phyloP scores from a whole-genome alignment of 2,888 invertebrate species.

The Hartigia nigra region DNA sequence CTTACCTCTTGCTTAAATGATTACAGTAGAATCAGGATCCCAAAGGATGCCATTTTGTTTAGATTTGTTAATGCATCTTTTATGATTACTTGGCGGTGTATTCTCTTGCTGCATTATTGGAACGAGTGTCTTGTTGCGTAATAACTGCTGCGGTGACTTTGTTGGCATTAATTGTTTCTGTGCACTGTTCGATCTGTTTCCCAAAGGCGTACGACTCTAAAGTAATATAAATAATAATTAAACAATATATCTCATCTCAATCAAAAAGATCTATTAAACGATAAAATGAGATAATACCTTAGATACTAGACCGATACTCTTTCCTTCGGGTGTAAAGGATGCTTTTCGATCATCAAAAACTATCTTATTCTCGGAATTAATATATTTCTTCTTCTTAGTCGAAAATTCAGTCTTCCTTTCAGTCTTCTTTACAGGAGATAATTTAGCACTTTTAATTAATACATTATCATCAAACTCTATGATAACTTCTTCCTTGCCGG shows the following conservation, averaged over 20 bases:
- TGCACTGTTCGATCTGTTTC: slow-evolving; percentile 54
- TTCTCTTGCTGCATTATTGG: slow-evolving; percentile 19
- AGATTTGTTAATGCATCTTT: slow-evolving; percentile 9
- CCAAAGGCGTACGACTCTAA: slow-evolving; percentile 55
- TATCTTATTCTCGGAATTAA: slow-evolving; percentile 32
- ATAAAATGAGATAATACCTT: slow-evolving; percentile 39
- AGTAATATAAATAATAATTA: too few species aligned
- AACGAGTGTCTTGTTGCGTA: slow-evolving; percentile 16
- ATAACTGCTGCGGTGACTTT: slow-evolving; percentile 21
- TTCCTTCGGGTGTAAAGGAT: slow-evolving; percentile 32
- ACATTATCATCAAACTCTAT: slow-evolving; percentile 49
- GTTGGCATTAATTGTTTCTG: slow-evolving; percentile 28
- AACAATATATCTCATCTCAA: too few species aligned
- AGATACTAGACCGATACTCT: slow-evolving; percentile 27
- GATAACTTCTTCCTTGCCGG: slow-evolving; percentile 41
- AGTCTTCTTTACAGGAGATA: slow-evolving; percentile 18
- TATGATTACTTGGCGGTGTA: slow-evolving; percentile 18
- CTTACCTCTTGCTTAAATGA: slow-evolving; percentile 10
- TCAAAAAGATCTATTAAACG: too few species aligned
- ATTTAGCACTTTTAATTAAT: slow-evolving; percentile 22
- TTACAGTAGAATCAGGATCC: slow-evolving; percentile 21
- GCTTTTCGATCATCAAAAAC: slow-evolving; percentile 37
- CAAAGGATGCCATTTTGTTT: slow-evolving; percentile 18
- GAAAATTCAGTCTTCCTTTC: slow-evolving; percentile 14
- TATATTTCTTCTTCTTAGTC: slow-evolving; percentile 25